These are phyloP conservation scores for Halcyon malimbica DNA, from an alignment of 2,113 vertebrate genomes.

Conservation along the genomic window DNA sequence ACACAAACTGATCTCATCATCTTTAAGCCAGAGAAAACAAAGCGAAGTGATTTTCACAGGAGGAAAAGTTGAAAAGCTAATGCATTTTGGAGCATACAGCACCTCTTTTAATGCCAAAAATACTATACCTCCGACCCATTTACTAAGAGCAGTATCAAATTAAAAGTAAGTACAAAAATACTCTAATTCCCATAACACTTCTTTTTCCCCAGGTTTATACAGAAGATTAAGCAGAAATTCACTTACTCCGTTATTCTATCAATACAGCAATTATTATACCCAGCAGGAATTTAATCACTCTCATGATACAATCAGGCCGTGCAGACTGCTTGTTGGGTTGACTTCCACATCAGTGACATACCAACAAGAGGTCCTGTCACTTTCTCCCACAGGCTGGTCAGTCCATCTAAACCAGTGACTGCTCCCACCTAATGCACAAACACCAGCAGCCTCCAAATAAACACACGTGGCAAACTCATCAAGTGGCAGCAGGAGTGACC, in stretches of 20 bases:
- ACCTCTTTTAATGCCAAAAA: background rate
- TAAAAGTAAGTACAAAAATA: conserved; percentile 18
- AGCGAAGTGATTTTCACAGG: background rate
- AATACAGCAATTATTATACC: conserved; percentile 33
- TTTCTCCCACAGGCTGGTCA: background rate
- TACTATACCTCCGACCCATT: conserved; percentile 29
- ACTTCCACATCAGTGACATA: background rate
- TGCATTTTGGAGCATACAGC: background rate
- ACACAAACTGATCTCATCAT: background rate
- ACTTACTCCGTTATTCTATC: background rate
- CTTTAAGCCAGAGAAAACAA: conserved; percentile 1
- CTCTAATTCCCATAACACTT: background rate
- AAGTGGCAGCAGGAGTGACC: background rate
- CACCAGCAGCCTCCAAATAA: background rate
- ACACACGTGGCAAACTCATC: accelerated
- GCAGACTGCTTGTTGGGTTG: background rate
- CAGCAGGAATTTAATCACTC: conserved; percentile 51
- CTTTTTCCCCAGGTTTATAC: background rate
- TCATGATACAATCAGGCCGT: background rate
- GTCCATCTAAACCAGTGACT: accelerated
- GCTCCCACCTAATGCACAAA: background rate
- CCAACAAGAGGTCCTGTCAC: background rate
- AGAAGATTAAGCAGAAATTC: conserved; percentile 45
- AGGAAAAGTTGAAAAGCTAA: background rate
- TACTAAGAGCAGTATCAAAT: background rate